Evolutionary conservation across 2,797 vertebrate species (phyloP), one percentile per base, ranked within the genome.

Genomic region (Rhinophrynus dorsalis): DNA sequence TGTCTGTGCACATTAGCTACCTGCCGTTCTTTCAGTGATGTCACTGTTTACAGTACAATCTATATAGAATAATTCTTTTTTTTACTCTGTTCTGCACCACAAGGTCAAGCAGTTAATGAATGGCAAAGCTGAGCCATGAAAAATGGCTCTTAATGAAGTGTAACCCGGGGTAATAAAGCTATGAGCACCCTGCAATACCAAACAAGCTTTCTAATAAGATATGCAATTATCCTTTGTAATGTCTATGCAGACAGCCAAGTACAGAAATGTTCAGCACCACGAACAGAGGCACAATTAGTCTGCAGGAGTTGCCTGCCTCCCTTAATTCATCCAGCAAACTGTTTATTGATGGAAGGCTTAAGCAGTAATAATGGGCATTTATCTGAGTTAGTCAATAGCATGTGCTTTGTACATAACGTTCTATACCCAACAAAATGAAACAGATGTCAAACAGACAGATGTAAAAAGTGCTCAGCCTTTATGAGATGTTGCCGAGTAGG

Each of bases 71-170:
- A n/a, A n/a, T n/a, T n/a, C n/a, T n/a, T n/a, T n/a, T 66, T 59
- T 57, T 21, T 13, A 33, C 47, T 66, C 27, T 54, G 17, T 86
- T 88, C 84, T 38, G 64, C 84, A 89, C 90, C 88, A 90, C 86
- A 85, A 86, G 87, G 85, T 87, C 84, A 82, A 58, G 74, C 79
- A 68, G 80, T 83, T 77, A 76, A 67, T 35, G 76, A 75, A 63
- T 54, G 45, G 77, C 80, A 83, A 83, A 76, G 77, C 67, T 57
- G 70, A 75, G 60, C 76, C 81, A 75, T 89, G 82, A 90, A 86
- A 86, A 90, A 90, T 78, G 74, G 85, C 85, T 92, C 90, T 90
- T 93, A 94, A 92, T 92, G 90, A 94, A 90, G 86, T 88, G 88
- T 85, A 87, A 80, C 87, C 69, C 75, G 76, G 82, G 88, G 85